Conservation (phyloP, 2,113 vertebrate genomes). For the Pygoscelis antarcticus region DNA sequence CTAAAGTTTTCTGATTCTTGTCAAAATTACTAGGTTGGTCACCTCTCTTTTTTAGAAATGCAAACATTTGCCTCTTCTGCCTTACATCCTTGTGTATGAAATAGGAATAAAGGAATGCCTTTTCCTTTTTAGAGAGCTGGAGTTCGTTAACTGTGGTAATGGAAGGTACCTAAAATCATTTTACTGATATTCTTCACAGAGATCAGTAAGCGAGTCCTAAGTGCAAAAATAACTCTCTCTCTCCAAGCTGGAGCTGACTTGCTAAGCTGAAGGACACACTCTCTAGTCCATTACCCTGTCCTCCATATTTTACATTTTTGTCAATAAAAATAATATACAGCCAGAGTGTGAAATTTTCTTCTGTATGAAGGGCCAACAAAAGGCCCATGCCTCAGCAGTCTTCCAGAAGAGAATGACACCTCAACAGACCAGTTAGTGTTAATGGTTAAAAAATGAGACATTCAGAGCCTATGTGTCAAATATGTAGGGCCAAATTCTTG, state of each 20-base stretch:
- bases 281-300: neutral
- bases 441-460: constrained; percentile 8
- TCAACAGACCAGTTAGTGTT: neutral
- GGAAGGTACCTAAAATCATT: neutral
- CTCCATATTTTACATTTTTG: constrained; percentile 46
- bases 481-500: neutral
- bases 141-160: neutral
- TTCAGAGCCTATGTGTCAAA: constrained; percentile 46
- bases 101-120: neutral
- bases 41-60: neutral
- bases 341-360: constrained; percentile 9
- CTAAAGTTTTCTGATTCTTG: neutral
- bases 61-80: neutral
- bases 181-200: neutral
- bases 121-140: neutral
- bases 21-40: neutral
- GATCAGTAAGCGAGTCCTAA: neutral
- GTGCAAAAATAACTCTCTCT: neutral
- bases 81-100: rapidly evolving
- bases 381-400: neutral
- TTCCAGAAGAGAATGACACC: neutral
- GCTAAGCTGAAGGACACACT: neutral
- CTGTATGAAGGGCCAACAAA: constrained; percentile 6
- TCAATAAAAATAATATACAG: constrained; percentile 31
- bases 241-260: neutral